Base-by-base conservation (phyloP, 1,140 invertebrate species). In the Sipha flava region DNA sequence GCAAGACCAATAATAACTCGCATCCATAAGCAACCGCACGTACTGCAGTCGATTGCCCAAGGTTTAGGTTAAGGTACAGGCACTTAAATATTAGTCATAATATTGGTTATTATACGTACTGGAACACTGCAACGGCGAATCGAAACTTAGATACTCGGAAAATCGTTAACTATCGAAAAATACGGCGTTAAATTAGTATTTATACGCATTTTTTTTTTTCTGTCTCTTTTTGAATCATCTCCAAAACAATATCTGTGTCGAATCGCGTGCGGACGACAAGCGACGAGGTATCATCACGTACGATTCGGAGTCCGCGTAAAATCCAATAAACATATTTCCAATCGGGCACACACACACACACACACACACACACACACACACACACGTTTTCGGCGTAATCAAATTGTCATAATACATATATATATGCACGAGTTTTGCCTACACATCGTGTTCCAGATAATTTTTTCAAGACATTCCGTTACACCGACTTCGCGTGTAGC, bases 321-420 rank as follows among this genome's bases (percentile, higher is more conserved):
- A 47, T 70, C 66, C 23, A 70, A 70, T 47, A 70, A 70, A 47
- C 66, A 70, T 70, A 70, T 45, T 70, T 47, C 43, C 66, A 4
- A 29, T 40, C 23, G 14, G 23, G 23, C 40, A 47, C 23, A 70
- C 37, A 6, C 5, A n/a, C n/a, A n/a, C n/a, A n/a, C n/a, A n/a
- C n/a, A n/a, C n/a, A n/a, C n/a, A n/a, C n/a, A n/a, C n/a, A n/a
- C n/a, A n/a, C n/a, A n/a, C n/a, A n/a, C n/a, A n/a, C n/a, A n/a
- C n/a, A n/a, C 66, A 29, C 66, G 40, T 45, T 16, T 45, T 70
- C 3, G 26, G 16, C 21, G 23, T 66, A 66, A 66, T 66, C 64
- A 66, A 66, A 66, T 66, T 66, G 64, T 66, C 64, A 66, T 62
- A 43, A 43, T 43, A 9, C 14, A n/a, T n/a, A n/a, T n/a, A n/a